Conservation (phyloP, 2,113 vertebrate genomes). For the Collichthys lucidus region DNA sequence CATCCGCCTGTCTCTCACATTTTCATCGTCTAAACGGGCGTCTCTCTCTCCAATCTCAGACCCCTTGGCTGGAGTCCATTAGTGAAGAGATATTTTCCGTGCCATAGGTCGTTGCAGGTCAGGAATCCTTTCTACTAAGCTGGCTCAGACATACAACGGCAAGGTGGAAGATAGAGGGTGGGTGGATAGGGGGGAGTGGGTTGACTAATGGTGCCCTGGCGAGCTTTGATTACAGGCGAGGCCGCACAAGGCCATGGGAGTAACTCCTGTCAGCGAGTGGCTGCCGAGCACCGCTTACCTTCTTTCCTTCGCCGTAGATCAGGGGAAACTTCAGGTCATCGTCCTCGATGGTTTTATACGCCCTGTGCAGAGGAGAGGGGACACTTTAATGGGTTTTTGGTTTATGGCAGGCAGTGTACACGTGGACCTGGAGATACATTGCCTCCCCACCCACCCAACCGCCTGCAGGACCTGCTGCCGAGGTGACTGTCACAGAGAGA, state of each 20-base stretch:
- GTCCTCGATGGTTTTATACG: conserved; percentile 96
- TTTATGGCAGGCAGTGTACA: conserved; percentile 56
- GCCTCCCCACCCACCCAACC: not conserved
- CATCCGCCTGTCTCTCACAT: not conserved
- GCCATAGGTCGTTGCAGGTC: conserved; percentile 14
- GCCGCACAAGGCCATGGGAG: conserved; percentile 35
- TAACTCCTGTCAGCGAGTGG: conserved; percentile 38
- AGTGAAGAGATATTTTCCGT: not conserved
- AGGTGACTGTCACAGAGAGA: conserved; percentile 38
- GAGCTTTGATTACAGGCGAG: conserved; percentile 61
- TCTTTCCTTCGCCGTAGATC: conserved; percentile 98
- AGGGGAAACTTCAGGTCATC: conserved; percentile 97
- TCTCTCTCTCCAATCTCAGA: conserved; percentile 10
- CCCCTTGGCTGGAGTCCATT: not conserved
- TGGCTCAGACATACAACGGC: conserved; percentile 14
- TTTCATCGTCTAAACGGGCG: not conserved
- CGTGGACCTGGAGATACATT: conserved; percentile 37
- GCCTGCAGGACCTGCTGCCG: conserved; percentile 26
- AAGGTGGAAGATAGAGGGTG: not conserved
- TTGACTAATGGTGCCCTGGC: conserved; percentile 55
- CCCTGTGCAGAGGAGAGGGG: conserved; percentile 84
- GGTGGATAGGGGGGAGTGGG: not conserved
- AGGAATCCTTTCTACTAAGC: conserved; percentile 34
- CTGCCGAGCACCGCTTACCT: conserved; percentile 83
- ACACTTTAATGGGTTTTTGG: conserved; percentile 60